These are phyloP conservation scores for Gryllus longicercus DNA, from an alignment of 2,888 invertebrate species.

Conservation along the genomic window DNA sequence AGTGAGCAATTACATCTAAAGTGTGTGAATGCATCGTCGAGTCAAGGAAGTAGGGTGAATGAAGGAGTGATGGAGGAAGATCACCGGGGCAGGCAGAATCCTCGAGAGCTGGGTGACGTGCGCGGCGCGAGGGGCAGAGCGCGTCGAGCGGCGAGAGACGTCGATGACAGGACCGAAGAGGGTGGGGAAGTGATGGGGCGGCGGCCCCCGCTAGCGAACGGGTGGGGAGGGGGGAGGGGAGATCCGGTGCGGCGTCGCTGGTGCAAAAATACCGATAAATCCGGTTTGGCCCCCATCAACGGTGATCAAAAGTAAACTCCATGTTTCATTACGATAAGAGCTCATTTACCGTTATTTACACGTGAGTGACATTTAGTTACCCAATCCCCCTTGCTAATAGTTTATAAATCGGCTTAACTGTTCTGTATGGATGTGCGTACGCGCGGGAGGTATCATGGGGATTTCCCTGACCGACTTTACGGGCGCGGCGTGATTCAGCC, in stretches of 20 bases:
- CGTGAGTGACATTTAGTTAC: slow-evolving; percentile 17
- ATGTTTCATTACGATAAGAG: slow-evolving; percentile 17
- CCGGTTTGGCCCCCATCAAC: neutral
- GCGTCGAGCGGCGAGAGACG: no score
- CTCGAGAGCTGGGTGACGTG: no score
- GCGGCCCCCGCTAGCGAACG: no score
- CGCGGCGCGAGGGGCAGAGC: no score
- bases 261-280: slow-evolving; percentile 17
- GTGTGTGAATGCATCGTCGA: no score
- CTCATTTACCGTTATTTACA: slow-evolving; percentile 17
- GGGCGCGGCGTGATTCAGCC: neutral
- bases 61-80: no score
- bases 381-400: slow-evolving; percentile 5
- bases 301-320: slow-evolving; percentile 17
- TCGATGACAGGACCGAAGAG: no score
- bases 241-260: neutral
- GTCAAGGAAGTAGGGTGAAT: no score
- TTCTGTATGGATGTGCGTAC: neutral
- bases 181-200: no score
- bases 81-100: no score
- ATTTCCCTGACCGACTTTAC: slow-evolving; percentile 1
- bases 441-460: slow-evolving; percentile 2
- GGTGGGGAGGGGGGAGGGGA: neutral
- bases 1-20: no score
- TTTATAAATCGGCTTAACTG: slow-evolving; percentile 9